Percentiles rank a stretch among this genome's conserved stretches.
phyloP scores from a whole-genome alignment of 1,140 invertebrate genomes.

The Papilio glaucus region DNA sequence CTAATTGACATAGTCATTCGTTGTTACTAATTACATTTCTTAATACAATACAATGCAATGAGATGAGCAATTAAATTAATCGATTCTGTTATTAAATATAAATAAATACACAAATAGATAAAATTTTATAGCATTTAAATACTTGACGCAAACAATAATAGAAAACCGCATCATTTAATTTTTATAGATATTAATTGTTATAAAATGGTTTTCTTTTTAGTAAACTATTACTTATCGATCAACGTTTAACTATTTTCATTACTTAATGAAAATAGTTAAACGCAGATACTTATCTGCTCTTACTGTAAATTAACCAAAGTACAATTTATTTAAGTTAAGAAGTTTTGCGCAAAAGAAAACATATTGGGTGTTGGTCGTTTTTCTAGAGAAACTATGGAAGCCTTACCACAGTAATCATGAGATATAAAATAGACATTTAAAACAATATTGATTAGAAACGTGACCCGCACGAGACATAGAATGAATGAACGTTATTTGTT shows the following conservation, averaged over 20 bases:
- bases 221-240: background rate
- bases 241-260: background rate
- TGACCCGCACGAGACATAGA: conserved; percentile 28
- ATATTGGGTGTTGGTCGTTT: too few relatives aligned
- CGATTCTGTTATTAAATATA: background rate
- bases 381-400: too few relatives aligned
- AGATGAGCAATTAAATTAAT: conserved; percentile 6
- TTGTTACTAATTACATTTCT: background rate
- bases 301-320: too few relatives aligned
- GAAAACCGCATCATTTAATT: background rate
- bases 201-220: conserved; percentile 5
- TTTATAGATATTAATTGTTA: background rate
- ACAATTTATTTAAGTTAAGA: too few relatives aligned
- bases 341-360: too few relatives aligned
- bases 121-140: background rate
- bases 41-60: conserved; percentile 12
- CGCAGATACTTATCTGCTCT: too few relatives aligned
- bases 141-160: background rate
- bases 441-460: too few relatives aligned
- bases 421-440: too few relatives aligned
- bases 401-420: too few relatives aligned
- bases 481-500: conserved; percentile 38
- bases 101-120: background rate
- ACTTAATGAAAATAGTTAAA: too few relatives aligned
- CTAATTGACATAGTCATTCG: background rate